Evolutionary conservation across 35 echinoderm and acorn worm species (phyloP), one percentile per base, ranked within the genome.

Genomic region (Apostichopus californicus): DNA sequence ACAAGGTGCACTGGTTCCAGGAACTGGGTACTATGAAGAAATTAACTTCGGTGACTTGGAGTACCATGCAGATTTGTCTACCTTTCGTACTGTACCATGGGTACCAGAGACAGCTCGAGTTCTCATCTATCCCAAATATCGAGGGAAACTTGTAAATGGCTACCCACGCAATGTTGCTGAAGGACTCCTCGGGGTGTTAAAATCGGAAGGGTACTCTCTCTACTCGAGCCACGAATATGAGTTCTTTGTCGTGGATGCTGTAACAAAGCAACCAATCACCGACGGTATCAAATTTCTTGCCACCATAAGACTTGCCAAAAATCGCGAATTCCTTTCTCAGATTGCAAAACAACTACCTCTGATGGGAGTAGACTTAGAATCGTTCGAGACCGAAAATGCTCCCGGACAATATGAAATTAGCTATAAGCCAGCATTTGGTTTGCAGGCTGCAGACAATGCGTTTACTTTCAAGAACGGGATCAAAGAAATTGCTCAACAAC

Each of bases 291-390:
- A 93, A 17, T 18, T 81, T 7, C 46, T 25, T 61, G 60, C 94
- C 6, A 90, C 92, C n/a, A 83, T 91, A 65, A 52, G 92, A 79
- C 73, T 86, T 13, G 18, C 58, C 7, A 79, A 63, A 63, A 28
- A 91, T 54, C 54, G 56, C 11, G 55, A 79, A 2, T 93, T 96
- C 66, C 46, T 93, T n/a, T 68, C 81, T 20, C 92, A 96, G 71
- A 84, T 93, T 7, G 20, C 58, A 12, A 68, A 46, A 34, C 80
- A 93, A 22, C 55, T 96, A 83, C 94, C 87, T 25, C 18, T 77
- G 77, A 87, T 93, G 34, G 94, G 94, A 10, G 64, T 96, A 12
- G 92, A 96, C 57, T 6, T 96, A 9, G 94, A 96, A 80, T 93
- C 61, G 28, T 34, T 93, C 5, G 89, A 90, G 54, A 78, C 63